These are phyloP conservation scores for Pyrgus malvae DNA, from an alignment of 2,888 invertebrate genomes.

Conservation along the genomic window DNA sequence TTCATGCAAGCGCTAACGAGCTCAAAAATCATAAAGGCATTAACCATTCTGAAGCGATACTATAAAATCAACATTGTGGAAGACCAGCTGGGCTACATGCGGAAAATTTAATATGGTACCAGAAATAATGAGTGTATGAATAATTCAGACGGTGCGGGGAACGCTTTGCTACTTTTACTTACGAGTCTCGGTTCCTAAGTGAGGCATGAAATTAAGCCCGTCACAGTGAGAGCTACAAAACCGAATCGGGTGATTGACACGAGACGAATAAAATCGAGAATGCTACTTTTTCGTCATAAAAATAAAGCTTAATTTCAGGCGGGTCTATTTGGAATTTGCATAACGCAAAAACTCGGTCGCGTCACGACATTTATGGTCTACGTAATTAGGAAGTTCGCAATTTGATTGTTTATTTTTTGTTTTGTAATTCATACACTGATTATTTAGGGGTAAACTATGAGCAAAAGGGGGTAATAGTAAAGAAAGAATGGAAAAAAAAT, in stretches of 20 bases:
- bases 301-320: slow-evolving; percentile 1
- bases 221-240: slow-evolving; percentile 30
- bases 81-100: slow-evolving; percentile 39
- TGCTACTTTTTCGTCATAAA: slow-evolving; percentile 20
- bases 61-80: slow-evolving; percentile 34
- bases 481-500: slow-evolving; percentile 40
- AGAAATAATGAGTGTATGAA: slow-evolving; percentile 63
- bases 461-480: slow-evolving; percentile 9
- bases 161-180: slow-evolving; percentile 56
- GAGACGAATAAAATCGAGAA: slow-evolving; percentile 1
- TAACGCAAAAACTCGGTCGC: slow-evolving; percentile 5
- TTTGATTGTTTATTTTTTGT: neutral
- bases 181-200: slow-evolving; percentile 45
- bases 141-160: slow-evolving; percentile 58
- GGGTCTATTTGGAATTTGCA: neutral
- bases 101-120: slow-evolving; percentile 53
- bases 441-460: neutral
- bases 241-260: slow-evolving; percentile 13
- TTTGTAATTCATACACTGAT: slow-evolving; percentile 11
- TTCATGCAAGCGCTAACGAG: slow-evolving; percentile 22
- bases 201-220: slow-evolving; percentile 38
- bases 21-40: slow-evolving; percentile 33
- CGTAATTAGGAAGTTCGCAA: neutral
- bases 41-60: slow-evolving; percentile 34
- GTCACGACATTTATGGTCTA: neutral